phyloP scores from a whole-genome alignment of 2,888 invertebrate genomes.

The Polyommatus icarus region DNA sequence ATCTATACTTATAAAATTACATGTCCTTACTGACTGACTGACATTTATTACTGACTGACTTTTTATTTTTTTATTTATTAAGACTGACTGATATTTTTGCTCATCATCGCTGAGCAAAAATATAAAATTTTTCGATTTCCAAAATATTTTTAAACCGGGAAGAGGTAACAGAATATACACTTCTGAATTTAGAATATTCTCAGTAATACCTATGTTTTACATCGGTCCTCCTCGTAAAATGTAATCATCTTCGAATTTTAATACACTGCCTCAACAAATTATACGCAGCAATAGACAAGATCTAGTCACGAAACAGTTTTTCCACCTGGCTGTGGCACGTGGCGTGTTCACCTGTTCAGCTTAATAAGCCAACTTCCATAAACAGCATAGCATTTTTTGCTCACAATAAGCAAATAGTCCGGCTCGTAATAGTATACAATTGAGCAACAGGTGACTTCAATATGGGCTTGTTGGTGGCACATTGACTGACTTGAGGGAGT shows the following conservation, averaged over 20 bases:
- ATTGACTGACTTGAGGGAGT: conserved; percentile 18
- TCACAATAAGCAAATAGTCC: conserved; percentile 39
- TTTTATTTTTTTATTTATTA: no score
- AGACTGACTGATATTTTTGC: no score
- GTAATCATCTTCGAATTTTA: background rate
- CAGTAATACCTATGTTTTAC: no score
- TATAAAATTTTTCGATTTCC: no score
- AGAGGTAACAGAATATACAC: no score
- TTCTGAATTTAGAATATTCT: no score
- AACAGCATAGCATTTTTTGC: conserved; percentile 53
- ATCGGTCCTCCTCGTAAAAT: background rate
- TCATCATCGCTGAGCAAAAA: no score
- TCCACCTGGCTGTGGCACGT: conserved; percentile 67
- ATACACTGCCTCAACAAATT: background rate
- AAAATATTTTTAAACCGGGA: no score
- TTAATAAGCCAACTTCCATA: conserved; percentile 49
- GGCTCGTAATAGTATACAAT: conserved; percentile 29
- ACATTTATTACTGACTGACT: no score
- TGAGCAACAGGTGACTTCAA: conserved; percentile 34
- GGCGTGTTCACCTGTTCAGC: conserved; percentile 66
- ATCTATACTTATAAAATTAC: no score
- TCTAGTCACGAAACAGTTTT: conserved; percentile 41
- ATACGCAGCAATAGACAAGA: conserved; percentile 29
- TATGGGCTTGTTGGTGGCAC: conserved; percentile 38
- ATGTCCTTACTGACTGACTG: no score